Conservation (phyloP, 2,113 vertebrate genomes). For the Bubo blakistoni region DNA sequence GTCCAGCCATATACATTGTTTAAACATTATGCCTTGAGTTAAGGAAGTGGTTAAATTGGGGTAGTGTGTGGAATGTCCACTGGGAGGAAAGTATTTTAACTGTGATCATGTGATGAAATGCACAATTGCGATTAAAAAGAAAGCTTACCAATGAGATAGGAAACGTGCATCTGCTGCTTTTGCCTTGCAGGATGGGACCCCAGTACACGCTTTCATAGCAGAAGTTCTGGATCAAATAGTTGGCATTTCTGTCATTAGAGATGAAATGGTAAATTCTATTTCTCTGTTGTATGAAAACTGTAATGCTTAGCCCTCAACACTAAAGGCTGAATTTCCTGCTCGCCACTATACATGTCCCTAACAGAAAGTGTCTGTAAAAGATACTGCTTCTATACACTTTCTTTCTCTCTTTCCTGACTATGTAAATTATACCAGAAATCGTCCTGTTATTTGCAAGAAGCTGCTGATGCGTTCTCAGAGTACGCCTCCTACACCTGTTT, state of each 20-base stretch:
- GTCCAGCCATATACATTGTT: neutral
- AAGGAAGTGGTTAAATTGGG: neutral
- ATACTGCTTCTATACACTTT: neutral
- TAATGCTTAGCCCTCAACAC: neutral
- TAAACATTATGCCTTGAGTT: neutral
- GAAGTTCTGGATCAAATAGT: conserved; percentile 77
- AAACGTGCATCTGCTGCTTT: neutral
- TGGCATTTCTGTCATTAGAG: conserved; percentile 81
- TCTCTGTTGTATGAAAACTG: neutral
- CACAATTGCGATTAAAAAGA: neutral
- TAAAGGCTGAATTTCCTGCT: neutral
- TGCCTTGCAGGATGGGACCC: conserved; percentile 78
- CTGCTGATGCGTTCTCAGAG: neutral
- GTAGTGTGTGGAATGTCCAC: neutral
- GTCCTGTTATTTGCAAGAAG: neutral
- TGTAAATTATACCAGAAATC: neutral
- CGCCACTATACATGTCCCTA: neutral
- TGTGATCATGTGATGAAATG: neutral
- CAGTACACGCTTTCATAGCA: conserved; percentile 82
- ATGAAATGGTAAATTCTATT: conserved; percentile 83
- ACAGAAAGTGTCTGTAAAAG: neutral
- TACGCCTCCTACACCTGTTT: neutral
- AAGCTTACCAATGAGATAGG: neutral
- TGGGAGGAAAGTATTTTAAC: neutral
- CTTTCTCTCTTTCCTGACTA: neutral